phyloP scores from a whole-genome alignment of 2,113 vertebrate species.

The Misgurnus anguillicaudatus region DNA sequence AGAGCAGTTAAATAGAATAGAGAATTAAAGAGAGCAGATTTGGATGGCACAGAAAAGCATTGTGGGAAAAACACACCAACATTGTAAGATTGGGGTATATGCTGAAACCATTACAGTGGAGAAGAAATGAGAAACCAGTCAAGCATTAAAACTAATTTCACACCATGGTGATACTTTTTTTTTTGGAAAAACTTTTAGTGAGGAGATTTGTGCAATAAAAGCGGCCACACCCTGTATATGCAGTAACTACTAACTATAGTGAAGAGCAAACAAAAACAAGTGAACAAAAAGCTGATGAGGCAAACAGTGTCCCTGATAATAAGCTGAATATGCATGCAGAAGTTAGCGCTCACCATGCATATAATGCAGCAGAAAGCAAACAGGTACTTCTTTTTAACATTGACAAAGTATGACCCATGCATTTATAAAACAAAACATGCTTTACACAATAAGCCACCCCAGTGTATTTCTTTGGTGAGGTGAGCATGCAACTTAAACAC shows the following conservation, averaged over 20 bases:
- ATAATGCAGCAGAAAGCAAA: constrained; percentile 27
- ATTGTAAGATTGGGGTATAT: constrained; percentile 5
- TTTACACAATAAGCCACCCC: constrained; percentile 39
- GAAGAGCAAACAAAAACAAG: constrained; percentile 42
- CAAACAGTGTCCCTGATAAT: constrained; percentile 48
- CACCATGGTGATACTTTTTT: constrained; percentile 16
- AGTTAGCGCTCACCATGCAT: constrained; percentile 47
- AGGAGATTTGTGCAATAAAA: constrained; percentile 52
- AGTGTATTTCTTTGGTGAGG: constrained; percentile 21
- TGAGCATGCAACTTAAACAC: constrained; percentile 10
- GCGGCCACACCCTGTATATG: constrained; percentile 76
- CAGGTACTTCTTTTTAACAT: neutral
- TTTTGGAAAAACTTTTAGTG: constrained; percentile 11
- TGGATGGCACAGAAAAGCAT: constrained; percentile 15
- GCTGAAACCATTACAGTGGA: neutral
- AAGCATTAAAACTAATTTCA: constrained; percentile 2
- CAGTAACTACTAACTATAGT: constrained; percentile 64
- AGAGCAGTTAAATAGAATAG: constrained; percentile 56
- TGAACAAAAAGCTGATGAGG: constrained; percentile 47
- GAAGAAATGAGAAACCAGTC: neutral
- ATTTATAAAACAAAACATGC: constrained; percentile 40
- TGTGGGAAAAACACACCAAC: neutral
- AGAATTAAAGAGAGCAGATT: constrained; percentile 25
- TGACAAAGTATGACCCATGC: constrained; percentile 12
- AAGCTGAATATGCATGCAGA: constrained; percentile 66